These are phyloP conservation scores for Progne subis DNA, from an alignment of 2,113 vertebrate genomes.

Conservation along the genomic window DNA sequence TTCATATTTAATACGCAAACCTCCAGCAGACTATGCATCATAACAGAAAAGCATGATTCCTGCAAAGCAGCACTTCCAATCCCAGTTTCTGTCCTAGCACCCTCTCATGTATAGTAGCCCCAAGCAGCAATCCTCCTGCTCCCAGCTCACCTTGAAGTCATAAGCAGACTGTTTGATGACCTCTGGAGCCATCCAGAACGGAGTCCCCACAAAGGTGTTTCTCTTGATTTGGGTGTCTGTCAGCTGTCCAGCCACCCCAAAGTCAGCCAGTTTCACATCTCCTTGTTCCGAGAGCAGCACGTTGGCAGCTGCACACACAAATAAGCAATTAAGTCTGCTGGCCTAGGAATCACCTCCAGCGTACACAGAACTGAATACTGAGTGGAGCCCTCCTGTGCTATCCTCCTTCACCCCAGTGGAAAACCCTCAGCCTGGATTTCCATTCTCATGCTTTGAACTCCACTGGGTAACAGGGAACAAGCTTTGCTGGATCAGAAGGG, in stretches of 20 bases:
- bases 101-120: fast-evolving
- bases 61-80: neutral
- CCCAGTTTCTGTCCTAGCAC: neutral
- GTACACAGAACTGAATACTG: neutral
- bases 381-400: neutral
- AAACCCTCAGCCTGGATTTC: neutral
- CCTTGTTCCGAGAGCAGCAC: slow-evolving; percentile 96
- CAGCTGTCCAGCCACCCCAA: slow-evolving; percentile 96
- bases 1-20: neutral
- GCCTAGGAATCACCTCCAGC: neutral
- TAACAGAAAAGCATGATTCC: neutral
- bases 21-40: neutral
- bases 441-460: neutral
- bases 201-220: slow-evolving; percentile 97
- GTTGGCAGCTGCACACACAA: slow-evolving; percentile 85
- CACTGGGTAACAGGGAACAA: neutral
- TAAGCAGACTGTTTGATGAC: slow-evolving; percentile 99
- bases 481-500: neutral
- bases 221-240: slow-evolving; percentile 99
- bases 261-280: slow-evolving; percentile 97
- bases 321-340: neutral
- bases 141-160: slow-evolving; percentile 89
- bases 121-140: neutral
- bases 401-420: neutral
- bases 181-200: slow-evolving; percentile 99